Percentiles rank a stretch among this genome's conserved stretches.
These are phyloP conservation scores for Tyrannus savana DNA, from an alignment of 2,113 vertebrate species.

Conservation along the genomic window DNA sequence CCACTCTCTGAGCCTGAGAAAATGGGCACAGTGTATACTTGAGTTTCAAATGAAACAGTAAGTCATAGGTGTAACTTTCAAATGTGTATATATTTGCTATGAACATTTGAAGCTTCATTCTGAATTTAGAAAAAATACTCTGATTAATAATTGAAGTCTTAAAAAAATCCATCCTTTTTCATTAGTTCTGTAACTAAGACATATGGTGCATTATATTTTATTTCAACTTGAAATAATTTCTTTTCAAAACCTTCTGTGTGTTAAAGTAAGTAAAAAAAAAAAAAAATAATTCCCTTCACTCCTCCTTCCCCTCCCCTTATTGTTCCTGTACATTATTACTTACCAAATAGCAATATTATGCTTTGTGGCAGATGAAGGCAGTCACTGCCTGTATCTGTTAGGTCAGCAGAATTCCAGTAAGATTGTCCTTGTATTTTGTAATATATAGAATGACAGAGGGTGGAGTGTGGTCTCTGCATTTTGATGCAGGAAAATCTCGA, in stretches of 20 bases:
- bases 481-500: background rate
- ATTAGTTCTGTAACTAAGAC: background rate
- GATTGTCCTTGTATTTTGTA: background rate
- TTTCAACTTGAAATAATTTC: background rate
- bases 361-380: background rate
- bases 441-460: background rate
- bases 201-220: background rate
- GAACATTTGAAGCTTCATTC: background rate
- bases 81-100: background rate
- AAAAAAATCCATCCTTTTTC: background rate
- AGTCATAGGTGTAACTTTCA: background rate
- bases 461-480: background rate
- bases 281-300: background rate
- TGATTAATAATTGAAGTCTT: background rate
- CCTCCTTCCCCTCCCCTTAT: rapidly evolving
- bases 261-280: background rate
- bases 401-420: background rate
- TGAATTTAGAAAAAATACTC: background rate
- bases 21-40: rapidly evolving
- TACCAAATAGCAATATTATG: background rate
- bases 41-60: background rate
- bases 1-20: background rate
- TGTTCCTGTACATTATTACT: background rate
- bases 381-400: background rate
- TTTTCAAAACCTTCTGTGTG: background rate